Evolutionary conservation across 2,888 invertebrate species (phyloP), one percentile per base, ranked within the genome.

Genomic region (Apodemia hepburni): DNA sequence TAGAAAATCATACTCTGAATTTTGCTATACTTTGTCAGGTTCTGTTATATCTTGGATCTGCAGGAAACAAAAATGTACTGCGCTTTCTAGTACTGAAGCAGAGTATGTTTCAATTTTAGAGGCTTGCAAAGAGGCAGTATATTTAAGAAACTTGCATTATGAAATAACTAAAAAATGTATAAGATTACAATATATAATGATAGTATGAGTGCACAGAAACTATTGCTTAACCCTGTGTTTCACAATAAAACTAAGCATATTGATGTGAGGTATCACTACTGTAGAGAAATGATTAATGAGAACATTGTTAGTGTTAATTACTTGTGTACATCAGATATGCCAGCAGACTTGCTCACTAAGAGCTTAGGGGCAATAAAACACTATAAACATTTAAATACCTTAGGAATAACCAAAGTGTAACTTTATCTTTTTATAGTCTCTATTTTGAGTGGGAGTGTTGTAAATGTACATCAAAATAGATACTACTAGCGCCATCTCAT

Each of bases 31-130:
- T 11, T 59, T 69, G 22, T 64, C 66, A 66, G 70, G 70, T 59
- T 73, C 71, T 45, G 64, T 70, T 59, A 68, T 77, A 17, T 67
- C 69, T 29, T 77, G 79, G 78, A 65, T 65, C 45, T 71, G 71
- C 64, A 67, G 70, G 5, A 29, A 29, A 29, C 29, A 29, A 6
- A 29, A 29, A 29, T 29, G 29, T 29, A 29, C 6, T 29, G 29
- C 29, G 1, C 29, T 29, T 29, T 29, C 29, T 6, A 29, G 6
- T 29, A 29, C 29, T 6, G 29, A 29, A 29, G 6, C 29, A 29
- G 29, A 29, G 6, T 29, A 29, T 6, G 29, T 29, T 5, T 29
- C 29, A 29, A 29, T 29, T 29, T 29, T 6, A 29, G 29, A 29
- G 29, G 29, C 29, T 33, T 33, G 33, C 8, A 33, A 33, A 33